Base-by-base conservation (phyloP, 2,888 invertebrate species). In the Argyresthia goedartella region DNA sequence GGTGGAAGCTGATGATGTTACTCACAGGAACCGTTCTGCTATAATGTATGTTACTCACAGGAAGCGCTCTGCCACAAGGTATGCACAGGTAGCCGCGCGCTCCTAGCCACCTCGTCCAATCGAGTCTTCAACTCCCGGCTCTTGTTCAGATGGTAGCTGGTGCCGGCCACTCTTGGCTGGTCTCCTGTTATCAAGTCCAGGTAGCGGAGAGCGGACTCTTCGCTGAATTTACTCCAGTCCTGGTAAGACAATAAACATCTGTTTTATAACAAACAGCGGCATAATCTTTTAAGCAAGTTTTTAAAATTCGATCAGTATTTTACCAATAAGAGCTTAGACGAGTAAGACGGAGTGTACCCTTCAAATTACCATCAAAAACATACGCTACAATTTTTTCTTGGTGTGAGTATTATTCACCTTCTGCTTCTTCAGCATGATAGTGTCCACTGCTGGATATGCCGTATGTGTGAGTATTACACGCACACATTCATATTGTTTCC, bases 161-260 rank as follows among this genome's bases (percentile, higher is more conserved):
- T 76, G 8, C 85, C 85, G 0, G 77, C 58, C 8, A 85, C 82
- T 1, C 82, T 59, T 0, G 85, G 79, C 52, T 64, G 56, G 0
- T 65, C 59, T 0, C 85, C 85, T 1, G 79, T 52, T 7, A 84
- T 76, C 11, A 60, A 53, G 8, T 63, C 7, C 0, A 86, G 58
- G 57, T 79, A 76, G 0, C 60, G 54, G 54, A 60, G 61, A 0
- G 84, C 80, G 0, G 65, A 55, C 50, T 77, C 79, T 51, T 86
- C 85, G 52, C 81, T 80, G 60, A 84, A 84, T 4, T 59, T 63
- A 35, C 65, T 60, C 8, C 67, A 56, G 50, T 67, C 65, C 82
- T 81, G 60, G 3, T 36, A 39, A 52, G 25, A 25, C 3, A 6
- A 6, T 6, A 25, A 25, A 25, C 25, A n/a, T 15, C 11, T 10